Evolutionary conservation across 2,797 vertebrate genomes (phyloP).

Genomic region (Mastacembelus armatus): DNA sequence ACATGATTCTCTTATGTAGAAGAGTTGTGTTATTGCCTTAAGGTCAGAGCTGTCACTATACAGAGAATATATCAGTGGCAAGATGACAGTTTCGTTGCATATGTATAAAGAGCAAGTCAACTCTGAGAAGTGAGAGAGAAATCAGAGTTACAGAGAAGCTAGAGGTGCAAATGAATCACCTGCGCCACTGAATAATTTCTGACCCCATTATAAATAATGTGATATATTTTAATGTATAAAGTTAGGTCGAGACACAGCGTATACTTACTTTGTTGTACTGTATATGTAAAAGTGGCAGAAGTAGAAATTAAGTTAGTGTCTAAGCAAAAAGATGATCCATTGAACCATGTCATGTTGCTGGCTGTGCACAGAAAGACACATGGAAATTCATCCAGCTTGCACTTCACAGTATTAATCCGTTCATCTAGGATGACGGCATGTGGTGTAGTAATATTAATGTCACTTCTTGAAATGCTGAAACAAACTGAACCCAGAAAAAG

Average conservation of each 20-base stretch:
- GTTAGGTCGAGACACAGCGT: neutral
- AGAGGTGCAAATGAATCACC: neutral
- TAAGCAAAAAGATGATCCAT: fast-evolving
- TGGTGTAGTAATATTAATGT: fast-evolving
- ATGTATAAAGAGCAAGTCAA: fast-evolving
- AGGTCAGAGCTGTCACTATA: fast-evolving
- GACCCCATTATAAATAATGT: neutral
- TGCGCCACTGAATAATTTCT: neutral
- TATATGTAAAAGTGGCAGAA: fast-evolving
- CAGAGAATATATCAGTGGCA: fast-evolving
- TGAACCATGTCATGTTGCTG: fast-evolving
- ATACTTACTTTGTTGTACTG: neutral
- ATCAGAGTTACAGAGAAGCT: neutral
- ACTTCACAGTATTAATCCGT: fast-evolving
- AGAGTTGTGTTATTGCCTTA: neutral
- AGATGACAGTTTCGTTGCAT: fast-evolving
- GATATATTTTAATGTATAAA: neutral
- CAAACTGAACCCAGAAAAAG: slow-evolving; percentile 41
- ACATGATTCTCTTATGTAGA: slow-evolving; percentile 13
- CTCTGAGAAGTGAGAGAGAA: slow-evolving; percentile 21
- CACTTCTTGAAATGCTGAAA: neutral
- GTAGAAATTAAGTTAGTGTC: fast-evolving
- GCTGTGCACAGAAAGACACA: neutral
- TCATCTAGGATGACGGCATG: fast-evolving
- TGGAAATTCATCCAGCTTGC: fast-evolving